A percentile compares a stretch with the other conserved stretches of the same genome.
Conservation (phyloP, 2,113 vertebrate genomes). For the Megatriorchis doriae region DNA sequence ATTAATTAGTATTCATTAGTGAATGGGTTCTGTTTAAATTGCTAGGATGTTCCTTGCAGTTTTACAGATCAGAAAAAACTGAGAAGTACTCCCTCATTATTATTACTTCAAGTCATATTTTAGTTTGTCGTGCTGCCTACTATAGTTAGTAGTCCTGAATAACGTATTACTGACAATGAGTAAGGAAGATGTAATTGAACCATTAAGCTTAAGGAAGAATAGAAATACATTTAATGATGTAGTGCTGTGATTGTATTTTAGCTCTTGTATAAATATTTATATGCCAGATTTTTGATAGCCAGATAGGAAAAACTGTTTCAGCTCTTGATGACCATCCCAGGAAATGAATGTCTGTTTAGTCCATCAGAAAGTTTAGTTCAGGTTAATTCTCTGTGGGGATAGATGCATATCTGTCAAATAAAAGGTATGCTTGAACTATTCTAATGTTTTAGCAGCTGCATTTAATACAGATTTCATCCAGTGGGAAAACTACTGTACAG, state of each 20-base stretch:
- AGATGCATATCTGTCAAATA: slow-evolving; percentile 73
- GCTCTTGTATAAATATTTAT: slow-evolving; percentile 56
- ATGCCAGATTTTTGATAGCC: background rate
- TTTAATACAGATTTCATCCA: slow-evolving; percentile 58
- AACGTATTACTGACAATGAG: background rate
- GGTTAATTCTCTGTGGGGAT: slow-evolving; percentile 57
- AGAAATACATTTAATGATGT: background rate
- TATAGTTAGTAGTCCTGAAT: background rate
- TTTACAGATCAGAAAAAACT: background rate
- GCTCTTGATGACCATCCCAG: slow-evolving; percentile 27
- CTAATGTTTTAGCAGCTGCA: slow-evolving; percentile 72
- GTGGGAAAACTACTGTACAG: slow-evolving; percentile 71
- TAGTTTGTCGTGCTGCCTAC: background rate
- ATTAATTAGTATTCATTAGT: background rate
- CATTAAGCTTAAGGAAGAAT: background rate
- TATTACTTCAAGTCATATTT: background rate
- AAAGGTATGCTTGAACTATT: slow-evolving; percentile 65
- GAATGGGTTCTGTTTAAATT: background rate
- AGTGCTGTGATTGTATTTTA: background rate
- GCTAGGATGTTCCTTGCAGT: background rate
- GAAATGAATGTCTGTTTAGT: slow-evolving; percentile 73
- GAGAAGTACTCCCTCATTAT: background rate
- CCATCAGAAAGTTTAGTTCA: slow-evolving; percentile 76
- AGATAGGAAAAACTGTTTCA: background rate
- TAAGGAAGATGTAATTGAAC: background rate